Evolutionary conservation across 2,113 vertebrate genomes (phyloP), one percentile per base, ranked within the genome.

Genomic region (Cottus gobio): DNA sequence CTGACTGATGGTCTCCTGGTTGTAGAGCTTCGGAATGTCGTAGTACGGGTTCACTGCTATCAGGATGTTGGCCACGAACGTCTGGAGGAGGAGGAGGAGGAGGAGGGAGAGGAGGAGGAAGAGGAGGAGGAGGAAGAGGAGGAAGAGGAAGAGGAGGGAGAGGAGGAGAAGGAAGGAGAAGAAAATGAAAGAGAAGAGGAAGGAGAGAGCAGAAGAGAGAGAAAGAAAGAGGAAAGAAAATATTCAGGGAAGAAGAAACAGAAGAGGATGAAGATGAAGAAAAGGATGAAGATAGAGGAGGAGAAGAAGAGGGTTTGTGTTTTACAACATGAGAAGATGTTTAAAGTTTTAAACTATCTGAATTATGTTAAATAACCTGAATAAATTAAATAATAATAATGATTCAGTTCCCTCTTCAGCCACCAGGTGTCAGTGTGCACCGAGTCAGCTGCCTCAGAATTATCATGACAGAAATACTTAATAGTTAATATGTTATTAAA

Each of bases 41-140:
- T 96, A 97, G 91, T 99, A 99, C 0, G 98, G 98, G 79, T 99
- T 99, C 87, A 99, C 96, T 28, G 98, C 98, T 70, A 99, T 99
- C 89, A 99, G 94, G 92, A 99, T 99, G 91, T 99, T 99, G 89
- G 98, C 98, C 52, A 99, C 98, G 62, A 96, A 99, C 0, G 98
- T 99, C 98, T 99, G 94, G n/a, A 84, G 69, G 24, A 85, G 37
- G n/a, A 5, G 48, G 34, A 6, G 6, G 42, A 31, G 7, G 0
- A 46, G 6, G 15, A 11, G 10, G n/a, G n/a, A n/a, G n/a, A 22
- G 20, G 22, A 52, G 5, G 8, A 22, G 6, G 2, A 7, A 46
- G 9, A n/a, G 0, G 42, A 44, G 13, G 13, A 10, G 8, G 37
- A 2, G 37, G 9, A 37, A 2, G 9, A 6, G 18, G 15, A 18